Evolutionary conservation across 2,888 invertebrate genomes (phyloP).

Genomic region (Philereme vetulata): DNA sequence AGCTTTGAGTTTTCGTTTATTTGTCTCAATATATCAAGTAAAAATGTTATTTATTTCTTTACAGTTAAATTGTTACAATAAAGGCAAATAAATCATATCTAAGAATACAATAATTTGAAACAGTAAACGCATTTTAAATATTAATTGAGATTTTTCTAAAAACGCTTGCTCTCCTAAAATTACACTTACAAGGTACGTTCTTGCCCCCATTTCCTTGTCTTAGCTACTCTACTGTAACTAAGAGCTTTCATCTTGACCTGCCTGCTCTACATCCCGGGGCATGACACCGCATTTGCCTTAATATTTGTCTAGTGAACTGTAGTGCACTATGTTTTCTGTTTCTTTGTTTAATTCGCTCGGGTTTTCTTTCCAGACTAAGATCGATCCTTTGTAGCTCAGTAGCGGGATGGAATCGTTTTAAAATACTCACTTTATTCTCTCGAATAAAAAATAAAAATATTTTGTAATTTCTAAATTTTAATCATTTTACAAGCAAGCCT

Average conservation of each 20-base stretch:
- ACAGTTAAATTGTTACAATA: too few relatives aligned
- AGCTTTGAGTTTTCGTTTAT: not conserved
- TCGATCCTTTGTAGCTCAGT: slow-evolving; percentile 14
- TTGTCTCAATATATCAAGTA: not conserved
- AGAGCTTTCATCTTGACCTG: slow-evolving; percentile 75
- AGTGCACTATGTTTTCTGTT: slow-evolving; percentile 19
- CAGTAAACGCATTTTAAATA: not conserved
- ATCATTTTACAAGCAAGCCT: slow-evolving; percentile 4
- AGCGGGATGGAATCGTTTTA: slow-evolving; percentile 3
- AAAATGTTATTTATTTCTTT: too few relatives aligned
- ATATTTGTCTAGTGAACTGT: slow-evolving; percentile 44
- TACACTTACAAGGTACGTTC: slow-evolving; percentile 47
- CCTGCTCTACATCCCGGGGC: slow-evolving; percentile 66
- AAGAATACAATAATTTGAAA: not conserved
- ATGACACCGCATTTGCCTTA: slow-evolving; percentile 51
- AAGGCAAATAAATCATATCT: too few relatives aligned
- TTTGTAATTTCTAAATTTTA: slow-evolving; percentile 4
- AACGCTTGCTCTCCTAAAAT: slow-evolving; percentile 23
- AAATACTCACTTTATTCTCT: not conserved
- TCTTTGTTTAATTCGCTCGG: slow-evolving; percentile 12
- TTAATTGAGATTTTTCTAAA: not conserved
- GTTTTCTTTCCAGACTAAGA: slow-evolving; percentile 7
- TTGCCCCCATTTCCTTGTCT: slow-evolving; percentile 63
- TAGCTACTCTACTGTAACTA: slow-evolving; percentile 58
- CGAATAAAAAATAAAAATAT: not conserved